Evolutionary conservation across 2,888 invertebrate genomes (phyloP), one percentile per base, ranked within the genome.

Genomic region (Branchipolynoe longqiensis): DNA sequence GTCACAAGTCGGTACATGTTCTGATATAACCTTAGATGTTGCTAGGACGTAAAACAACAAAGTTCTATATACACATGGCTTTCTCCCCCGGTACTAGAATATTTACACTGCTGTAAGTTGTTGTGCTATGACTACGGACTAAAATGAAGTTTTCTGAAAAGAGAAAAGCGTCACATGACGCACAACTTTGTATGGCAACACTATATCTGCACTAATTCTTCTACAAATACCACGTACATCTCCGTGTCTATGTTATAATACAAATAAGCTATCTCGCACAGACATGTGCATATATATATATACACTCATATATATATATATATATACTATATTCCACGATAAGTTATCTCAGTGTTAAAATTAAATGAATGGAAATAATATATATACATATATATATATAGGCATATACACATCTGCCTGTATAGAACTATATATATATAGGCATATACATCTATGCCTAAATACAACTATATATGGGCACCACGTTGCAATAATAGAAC

Each of bases 31-130:
- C n/a, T n/a, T n/a, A n/a, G n/a, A n/a, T n/a, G n/a, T n/a, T n/a
- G n/a, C n/a, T n/a, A n/a, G n/a, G n/a, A n/a, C n/a, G n/a, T n/a
- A n/a, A n/a, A n/a, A n/a, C n/a, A n/a, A n/a, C n/a, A n/a, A n/a
- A n/a, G n/a, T n/a, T n/a, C n/a, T n/a, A 48, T 48, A 48, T 69
- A 36, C 38, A 69, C 38, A 69, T 38, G 69, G 38, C 38, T 62
- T 69, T 33, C n/a, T 69, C 69, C 69, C 69, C n/a, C n/a, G n/a
- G n/a, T n/a, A n/a, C n/a, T 69, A 69, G 38, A 38, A 12, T 69
- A 31, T 62, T 33, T 69, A 69, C 69, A 36, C 18, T 8, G 14
- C 25, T 33, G 12, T 69, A 62, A 12, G 38, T 69, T n/a, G 12
- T 33, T 14, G 38, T 4, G 31, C 33, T 38, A 38, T 33, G 12